phyloP scores from a whole-genome alignment of 2,797 vertebrate species.

The Psittacula derbiana region DNA sequence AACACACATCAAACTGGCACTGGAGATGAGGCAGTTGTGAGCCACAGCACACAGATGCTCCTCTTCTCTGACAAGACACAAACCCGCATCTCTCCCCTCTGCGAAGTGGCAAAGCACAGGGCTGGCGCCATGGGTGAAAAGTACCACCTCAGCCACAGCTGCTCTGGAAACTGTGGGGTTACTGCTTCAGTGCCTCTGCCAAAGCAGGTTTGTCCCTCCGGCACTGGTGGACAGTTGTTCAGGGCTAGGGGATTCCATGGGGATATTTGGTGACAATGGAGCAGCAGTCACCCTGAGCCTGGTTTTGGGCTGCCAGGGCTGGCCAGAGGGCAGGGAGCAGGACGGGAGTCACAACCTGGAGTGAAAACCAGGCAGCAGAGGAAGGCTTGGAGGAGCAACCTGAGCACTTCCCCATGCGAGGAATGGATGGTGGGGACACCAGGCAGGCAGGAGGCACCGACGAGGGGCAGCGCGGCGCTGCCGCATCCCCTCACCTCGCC shows the following conservation, averaged over 20 bases:
- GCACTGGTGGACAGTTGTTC: rapidly evolving
- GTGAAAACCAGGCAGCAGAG: neutral
- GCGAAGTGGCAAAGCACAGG: neutral
- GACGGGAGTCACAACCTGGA: rapidly evolving
- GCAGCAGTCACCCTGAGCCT: no score
- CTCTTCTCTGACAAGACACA: neutral
- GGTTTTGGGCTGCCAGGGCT: neutral
- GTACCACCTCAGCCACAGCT: rapidly evolving
- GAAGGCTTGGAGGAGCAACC: neutral
- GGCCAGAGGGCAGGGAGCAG: neutral
- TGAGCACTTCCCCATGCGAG: rapidly evolving
- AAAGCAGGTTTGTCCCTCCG: neutral
- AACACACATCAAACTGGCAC: rapidly evolving
- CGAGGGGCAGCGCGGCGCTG: neutral
- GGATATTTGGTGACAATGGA: rapidly evolving
- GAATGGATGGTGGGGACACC: rapidly evolving
- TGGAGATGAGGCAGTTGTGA: neutral
- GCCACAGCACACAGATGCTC: neutral
- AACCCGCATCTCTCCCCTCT: neutral
- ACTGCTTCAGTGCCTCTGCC: neutral
- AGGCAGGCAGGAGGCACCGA: rapidly evolving
- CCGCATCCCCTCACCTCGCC: neutral
- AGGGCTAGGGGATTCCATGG: neutral
- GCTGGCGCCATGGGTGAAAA: neutral
- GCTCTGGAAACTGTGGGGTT: neutral